Percentiles rank a stretch among this genome's conserved stretches.
Conservation (phyloP, 2,113 vertebrate genomes). For the Tauraco erythrolophus region DNA sequence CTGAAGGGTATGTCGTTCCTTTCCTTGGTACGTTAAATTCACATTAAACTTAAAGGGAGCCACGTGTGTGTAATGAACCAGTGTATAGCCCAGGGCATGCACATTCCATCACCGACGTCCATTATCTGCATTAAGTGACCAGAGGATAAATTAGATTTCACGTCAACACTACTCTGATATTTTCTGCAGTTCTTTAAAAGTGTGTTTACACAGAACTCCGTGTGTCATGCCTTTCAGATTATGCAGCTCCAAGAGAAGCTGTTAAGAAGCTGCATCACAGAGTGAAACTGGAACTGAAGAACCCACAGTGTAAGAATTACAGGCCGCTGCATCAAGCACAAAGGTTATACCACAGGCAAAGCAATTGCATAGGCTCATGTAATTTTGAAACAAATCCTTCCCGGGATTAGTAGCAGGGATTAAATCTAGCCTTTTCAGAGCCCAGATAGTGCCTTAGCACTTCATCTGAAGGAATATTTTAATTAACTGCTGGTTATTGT, state of each 20-base stretch:
- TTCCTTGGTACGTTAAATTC: neutral
- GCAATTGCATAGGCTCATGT: neutral
- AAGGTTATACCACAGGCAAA: neutral
- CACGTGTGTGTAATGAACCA: neutral
- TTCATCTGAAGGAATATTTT: neutral
- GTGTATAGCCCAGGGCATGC: rapidly evolving
- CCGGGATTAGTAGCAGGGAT: neutral
- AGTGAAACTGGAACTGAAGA: neutral
- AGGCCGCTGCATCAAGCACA: neutral
- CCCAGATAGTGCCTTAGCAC: neutral
- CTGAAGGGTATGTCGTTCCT: neutral
- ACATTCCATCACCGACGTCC: neutral
- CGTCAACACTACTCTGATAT: neutral
- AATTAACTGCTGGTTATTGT: neutral
- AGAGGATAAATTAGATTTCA: neutral
- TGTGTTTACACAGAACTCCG: neutral
- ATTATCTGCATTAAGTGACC: neutral
- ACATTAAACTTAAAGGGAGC: neutral
- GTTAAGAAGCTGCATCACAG: neutral
- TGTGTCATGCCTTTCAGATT: neutral
- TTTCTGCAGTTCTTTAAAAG: neutral
- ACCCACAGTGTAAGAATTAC: neutral
- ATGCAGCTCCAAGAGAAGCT: neutral
- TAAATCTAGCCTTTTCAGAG: neutral
- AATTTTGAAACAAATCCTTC: neutral